Base-by-base conservation (phyloP, 2,888 invertebrate genomes). In the Drosophila anomalipes region DNA sequence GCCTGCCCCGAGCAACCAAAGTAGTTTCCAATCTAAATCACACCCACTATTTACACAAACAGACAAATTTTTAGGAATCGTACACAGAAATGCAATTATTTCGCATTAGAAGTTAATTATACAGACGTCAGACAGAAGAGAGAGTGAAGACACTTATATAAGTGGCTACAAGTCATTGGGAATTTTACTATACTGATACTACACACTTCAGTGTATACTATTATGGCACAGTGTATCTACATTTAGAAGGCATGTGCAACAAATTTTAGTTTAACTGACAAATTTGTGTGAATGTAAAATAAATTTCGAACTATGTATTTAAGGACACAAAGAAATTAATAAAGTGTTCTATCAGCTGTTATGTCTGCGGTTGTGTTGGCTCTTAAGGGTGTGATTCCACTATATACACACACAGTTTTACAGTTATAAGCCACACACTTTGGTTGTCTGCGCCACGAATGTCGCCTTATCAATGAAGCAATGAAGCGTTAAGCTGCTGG, bases 1-100 rank as follows among this genome's bases (percentile, higher is more conserved):
- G 91, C 91, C 14, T 91, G 92, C 70, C 91, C 86, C 9, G 85
- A 89, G 53, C 74, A 81, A 32, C 72, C 86, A 26, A 83, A 87
- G 51, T 89, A 90, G 28, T 33, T 37, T 28, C 4, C 26, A 26
- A 4, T 9, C 0, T 4, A 7, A 3, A 1, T 10, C 6, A 4
- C 19, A 16, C 3, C 16, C 22, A 47, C 22, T 5, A 32, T 9
- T 35, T n/a, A 35, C 16, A 41, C 54, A 56, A 22, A 16, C 39
- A 52, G 14, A 59, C 22, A 26, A 14, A 19, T 39, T 37, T 37
- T 37, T 37, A 9, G 30, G 54, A 41, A 30, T 14, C 47, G 41
- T 28, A 51, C 6, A 4, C 4, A 16, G 22, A 30, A 26, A 26
- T 32, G 3, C 2, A 9, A 44, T 14, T 26, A 9, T 32, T 49